These are phyloP conservation scores for Dicerorhinus sumatrensis DNA, from an alignment of 2,113 vertebrate genomes.

Conservation along the genomic window DNA sequence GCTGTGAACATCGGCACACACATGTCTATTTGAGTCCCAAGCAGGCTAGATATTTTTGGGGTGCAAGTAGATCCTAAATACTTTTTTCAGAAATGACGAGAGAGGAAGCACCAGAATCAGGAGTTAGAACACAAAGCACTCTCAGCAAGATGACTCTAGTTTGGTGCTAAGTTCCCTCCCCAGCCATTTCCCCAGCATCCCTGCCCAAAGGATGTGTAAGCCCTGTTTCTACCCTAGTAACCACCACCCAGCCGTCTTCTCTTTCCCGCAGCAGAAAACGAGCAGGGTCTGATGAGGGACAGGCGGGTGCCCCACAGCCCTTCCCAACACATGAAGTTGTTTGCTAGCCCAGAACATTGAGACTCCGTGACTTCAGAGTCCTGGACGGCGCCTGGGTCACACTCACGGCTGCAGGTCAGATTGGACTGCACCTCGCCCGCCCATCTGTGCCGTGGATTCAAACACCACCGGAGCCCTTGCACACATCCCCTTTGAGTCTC, in stretches of 20 bases:
- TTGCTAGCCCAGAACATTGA: not conserved
- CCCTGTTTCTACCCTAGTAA: fast-evolving
- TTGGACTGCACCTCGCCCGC: not conserved
- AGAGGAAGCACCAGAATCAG: not conserved
- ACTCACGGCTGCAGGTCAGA: not conserved
- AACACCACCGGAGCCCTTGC: not conserved
- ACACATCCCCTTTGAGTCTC: fast-evolving
- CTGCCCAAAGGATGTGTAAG: not conserved
- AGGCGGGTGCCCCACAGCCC: not conserved
- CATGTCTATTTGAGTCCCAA: fast-evolving
- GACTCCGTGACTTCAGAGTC: not conserved
- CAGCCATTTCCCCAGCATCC: too few relatives aligned
- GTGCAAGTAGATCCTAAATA: too few relatives aligned
- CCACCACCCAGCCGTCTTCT: not conserved
- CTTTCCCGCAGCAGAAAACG: not conserved
- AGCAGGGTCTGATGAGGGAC: not conserved
- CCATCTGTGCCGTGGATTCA: fast-evolving
- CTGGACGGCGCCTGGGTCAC: not conserved
- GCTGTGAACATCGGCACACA: fast-evolving
- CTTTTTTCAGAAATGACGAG: not conserved
- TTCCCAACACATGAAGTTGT: not conserved
- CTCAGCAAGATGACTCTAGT: not conserved
- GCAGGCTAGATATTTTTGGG: not conserved
- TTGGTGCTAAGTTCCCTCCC: too few relatives aligned
- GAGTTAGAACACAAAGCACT: not conserved